Base-by-base conservation (phyloP, 2,888 invertebrate species). In the Poecilobothrus nobilitatus region DNA sequence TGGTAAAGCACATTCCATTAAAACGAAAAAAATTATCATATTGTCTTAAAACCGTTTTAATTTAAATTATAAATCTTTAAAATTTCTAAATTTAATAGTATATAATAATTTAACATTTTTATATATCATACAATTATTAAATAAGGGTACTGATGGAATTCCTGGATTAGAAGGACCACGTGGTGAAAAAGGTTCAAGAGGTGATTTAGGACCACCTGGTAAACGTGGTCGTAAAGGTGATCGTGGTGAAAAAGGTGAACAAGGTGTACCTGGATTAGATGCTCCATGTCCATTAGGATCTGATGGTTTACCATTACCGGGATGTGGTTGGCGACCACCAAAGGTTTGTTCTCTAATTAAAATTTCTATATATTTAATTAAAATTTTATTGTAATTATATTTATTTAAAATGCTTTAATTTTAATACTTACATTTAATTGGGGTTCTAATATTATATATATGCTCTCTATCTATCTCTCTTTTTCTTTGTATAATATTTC, bases 201-300 rank as follows among this genome's bases (percentile, higher is more conserved):
- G 95, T 68, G 82, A 82, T 74, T 77, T 80, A 67, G 95, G 95
- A 69, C 91, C 91, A 69, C 84, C 88, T 71, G 96, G 96, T 71
- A 94, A 93, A 83, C 87, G 95, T 76, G 97, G 97, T 68, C 87
- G 92, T 75, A 94, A 93, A 83, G 97, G 97, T 44, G 92, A 94
- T 82, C 90, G 90, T 78, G 97, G 97, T 63, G 91, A 92, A 78
- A 94, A 94, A 83, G 97, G 97, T 69, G 95, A 95, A 78, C 94
- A 94, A 86, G 97, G 97, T 74, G 95, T 96, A 74, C 97, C 97
- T 53, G 97, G 97, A 61, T 84, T 98, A 76, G 97, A 98, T 84
- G 98, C 98, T 65, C 97, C 97, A n/a, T 98, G 98, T 84, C 98
- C 98, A 73, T 85, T 97, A 70, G 98, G 96, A 69, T 89, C 91